Evolutionary conservation across 2,113 vertebrate species (phyloP).

Genomic region (Tachycineta bicolor): DNA sequence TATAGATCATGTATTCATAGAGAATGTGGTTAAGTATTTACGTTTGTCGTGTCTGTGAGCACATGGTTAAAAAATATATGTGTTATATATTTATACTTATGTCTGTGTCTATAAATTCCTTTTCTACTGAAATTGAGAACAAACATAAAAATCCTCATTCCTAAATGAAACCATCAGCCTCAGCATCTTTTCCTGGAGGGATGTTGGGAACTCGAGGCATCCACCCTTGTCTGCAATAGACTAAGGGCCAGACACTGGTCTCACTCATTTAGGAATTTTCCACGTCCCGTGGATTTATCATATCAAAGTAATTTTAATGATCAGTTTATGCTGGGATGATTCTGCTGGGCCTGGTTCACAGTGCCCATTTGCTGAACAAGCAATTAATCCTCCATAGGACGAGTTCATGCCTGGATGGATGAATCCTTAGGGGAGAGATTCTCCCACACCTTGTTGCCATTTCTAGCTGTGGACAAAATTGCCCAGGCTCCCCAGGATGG

Average conservation of each 20-base stretch:
- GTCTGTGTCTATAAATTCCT: background rate
- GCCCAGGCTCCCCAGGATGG: background rate
- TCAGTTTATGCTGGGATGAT: background rate
- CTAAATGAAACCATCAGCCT: background rate
- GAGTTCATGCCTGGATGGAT: background rate
- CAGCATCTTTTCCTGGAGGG: background rate
- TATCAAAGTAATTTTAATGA: background rate
- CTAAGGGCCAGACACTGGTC: background rate
- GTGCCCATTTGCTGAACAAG: background rate
- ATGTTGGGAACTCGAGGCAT: background rate
- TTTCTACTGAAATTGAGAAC: background rate
- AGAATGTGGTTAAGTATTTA: fast-evolving
- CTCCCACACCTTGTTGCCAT: background rate
- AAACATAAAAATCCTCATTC: background rate
- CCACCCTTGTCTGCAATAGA: fast-evolving
- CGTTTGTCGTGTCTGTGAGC: background rate
- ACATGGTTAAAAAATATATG: background rate
- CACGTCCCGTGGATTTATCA: background rate
- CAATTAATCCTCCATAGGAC: background rate
- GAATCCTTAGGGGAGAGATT: background rate
- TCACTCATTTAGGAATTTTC: background rate
- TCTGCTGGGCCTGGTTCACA: background rate
- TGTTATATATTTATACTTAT: background rate
- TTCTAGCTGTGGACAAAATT: background rate
- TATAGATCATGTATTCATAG: background rate